Percentiles rank a stretch among this genome's conserved stretches.
Evolutionary conservation across 2,113 vertebrate genomes (phyloP).

Genomic region (Entelurus aequoreus): DNA sequence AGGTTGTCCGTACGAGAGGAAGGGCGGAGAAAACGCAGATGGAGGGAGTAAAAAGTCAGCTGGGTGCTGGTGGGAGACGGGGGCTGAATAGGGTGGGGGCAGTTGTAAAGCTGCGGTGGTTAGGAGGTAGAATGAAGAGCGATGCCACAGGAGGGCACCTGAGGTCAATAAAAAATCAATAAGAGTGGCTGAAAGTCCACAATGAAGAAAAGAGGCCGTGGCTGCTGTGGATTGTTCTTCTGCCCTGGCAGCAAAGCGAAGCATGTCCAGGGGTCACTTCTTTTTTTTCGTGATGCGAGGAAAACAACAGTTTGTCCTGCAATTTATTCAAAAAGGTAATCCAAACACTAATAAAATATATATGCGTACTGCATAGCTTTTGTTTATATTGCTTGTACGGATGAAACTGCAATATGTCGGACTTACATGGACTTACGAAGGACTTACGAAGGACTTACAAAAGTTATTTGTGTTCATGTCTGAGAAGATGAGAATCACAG

Average conservation of each 20-base stretch:
- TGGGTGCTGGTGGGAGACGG: constrained; percentile 64
- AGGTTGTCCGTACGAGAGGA: constrained; percentile 16
- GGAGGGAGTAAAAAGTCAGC: constrained; percentile 32
- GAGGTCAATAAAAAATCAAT: constrained; percentile 98
- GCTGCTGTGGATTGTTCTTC: constrained; percentile 72
- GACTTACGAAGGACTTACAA: too few relatives aligned
- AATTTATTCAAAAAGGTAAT: constrained; percentile 39
- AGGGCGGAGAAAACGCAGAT: constrained; percentile 33
- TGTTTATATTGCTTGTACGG: too few relatives aligned
- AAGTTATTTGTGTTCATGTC: too few relatives aligned
- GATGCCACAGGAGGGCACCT: constrained; percentile 82
- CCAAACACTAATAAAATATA: too few relatives aligned
- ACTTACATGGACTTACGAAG: too few relatives aligned
- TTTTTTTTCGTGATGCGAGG: constrained; percentile 19
- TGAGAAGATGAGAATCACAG: too few relatives aligned
- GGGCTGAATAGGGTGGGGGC: not conserved
- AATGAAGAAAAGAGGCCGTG: constrained; percentile 84
- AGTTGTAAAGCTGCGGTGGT: constrained; percentile 10
- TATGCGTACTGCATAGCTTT: too few relatives aligned
- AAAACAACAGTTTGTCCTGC: constrained; percentile 20
- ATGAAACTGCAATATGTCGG: too few relatives aligned
- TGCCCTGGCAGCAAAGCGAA: constrained; percentile 56
- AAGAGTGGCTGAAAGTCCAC: constrained; percentile 87
- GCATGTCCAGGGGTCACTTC: constrained; percentile 63
- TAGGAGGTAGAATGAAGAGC: constrained; percentile 78